Base-by-base conservation (phyloP, 2,888 invertebrate genomes). In the Eilema sororculum region DNA sequence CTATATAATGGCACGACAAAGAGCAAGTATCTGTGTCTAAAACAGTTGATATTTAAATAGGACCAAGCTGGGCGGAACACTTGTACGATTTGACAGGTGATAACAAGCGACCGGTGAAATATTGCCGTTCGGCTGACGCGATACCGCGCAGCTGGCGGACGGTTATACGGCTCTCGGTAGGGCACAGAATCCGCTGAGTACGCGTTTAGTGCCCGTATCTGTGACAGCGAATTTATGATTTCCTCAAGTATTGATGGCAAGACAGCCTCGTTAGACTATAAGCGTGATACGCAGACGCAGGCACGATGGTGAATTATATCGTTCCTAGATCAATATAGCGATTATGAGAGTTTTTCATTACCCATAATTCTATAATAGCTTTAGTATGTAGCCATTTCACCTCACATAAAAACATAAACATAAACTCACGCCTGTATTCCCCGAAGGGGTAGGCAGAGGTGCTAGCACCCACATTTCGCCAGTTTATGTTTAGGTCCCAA, bases 81-180 rank as follows among this genome's bases (percentile, higher is more conserved):
- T 95, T 93, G 94, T 91, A 88, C 90, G 94, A 93, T 95, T 89
- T 93, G 94, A 94, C 94, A 92, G 91, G 93, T 93, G 94, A 95
- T 95, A 95, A 91, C 87, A 82, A 80, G 80, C 73, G 77, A 78
- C 86, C 84, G 77, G 92, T 94, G 92, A 95, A 91, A 93, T 95
- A 95, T 92, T 87, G 90, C 88, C 76, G 84, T 81, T 84, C 79
- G 86, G 82, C 79, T 78, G 78, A 77, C 78, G 78, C 84, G 92
- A 91, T 92, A 93, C 82, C 75, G 84, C 86, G 82, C 91, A 91
- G 90, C 90, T 90, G 92, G 86, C 72, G 82, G 78, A 78, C 85
- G 85, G 86, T 84, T 83, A 84, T 76, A 82, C 79, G 79, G 82
- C 79, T 83, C 82, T 80, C 73, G 73, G 80, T 74, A 78, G 72